A percentile compares a stretch with the other conserved stretches of the same genome.
phyloP scores from a whole-genome alignment of 1,140 invertebrate species.

The Episyrphus balteatus region DNA sequence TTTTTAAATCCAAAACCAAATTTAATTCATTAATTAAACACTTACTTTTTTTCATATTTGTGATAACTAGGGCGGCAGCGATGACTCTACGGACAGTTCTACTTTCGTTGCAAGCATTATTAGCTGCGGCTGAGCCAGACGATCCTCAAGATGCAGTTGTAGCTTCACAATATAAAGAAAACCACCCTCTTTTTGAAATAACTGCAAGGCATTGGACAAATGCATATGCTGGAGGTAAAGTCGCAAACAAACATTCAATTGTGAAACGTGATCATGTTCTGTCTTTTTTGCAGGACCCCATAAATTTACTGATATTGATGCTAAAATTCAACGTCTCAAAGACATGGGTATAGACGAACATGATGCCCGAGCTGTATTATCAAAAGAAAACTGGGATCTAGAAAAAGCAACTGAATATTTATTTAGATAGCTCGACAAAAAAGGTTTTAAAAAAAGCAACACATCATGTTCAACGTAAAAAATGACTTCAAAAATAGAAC shows the following conservation, averaged over 20 bases:
- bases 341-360: slow-evolving; percentile 86
- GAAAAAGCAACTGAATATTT: slow-evolving; percentile 77
- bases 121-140: slow-evolving; percentile 89
- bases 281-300: slow-evolving; percentile 46
- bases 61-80: slow-evolving; percentile 80
- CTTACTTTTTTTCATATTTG: slow-evolving; percentile 1
- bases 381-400: slow-evolving; percentile 82
- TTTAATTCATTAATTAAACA: too few relatives aligned
- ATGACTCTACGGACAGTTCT: slow-evolving; percentile 95
- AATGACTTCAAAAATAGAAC: too few relatives aligned
- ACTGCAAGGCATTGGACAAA: slow-evolving; percentile 94
- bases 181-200: slow-evolving; percentile 69
- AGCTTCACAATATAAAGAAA: slow-evolving; percentile 89
- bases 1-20: too few relatives aligned
- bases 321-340: slow-evolving; percentile 66
- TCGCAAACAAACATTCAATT: slow-evolving; percentile 2
- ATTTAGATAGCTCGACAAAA: slow-evolving; percentile 60
- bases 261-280: neutral
- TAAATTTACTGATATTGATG: slow-evolving; percentile 62
- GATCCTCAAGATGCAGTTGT: slow-evolving; percentile 97
- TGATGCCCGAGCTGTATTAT: slow-evolving; percentile 69
- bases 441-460: too few relatives aligned
- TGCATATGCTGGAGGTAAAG: slow-evolving; percentile 75
- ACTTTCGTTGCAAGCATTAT: slow-evolving; percentile 80
- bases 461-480: too few relatives aligned